Evolutionary conservation across 2,888 invertebrate species (phyloP).

Genomic region (Trissoscelio sp.): DNA sequence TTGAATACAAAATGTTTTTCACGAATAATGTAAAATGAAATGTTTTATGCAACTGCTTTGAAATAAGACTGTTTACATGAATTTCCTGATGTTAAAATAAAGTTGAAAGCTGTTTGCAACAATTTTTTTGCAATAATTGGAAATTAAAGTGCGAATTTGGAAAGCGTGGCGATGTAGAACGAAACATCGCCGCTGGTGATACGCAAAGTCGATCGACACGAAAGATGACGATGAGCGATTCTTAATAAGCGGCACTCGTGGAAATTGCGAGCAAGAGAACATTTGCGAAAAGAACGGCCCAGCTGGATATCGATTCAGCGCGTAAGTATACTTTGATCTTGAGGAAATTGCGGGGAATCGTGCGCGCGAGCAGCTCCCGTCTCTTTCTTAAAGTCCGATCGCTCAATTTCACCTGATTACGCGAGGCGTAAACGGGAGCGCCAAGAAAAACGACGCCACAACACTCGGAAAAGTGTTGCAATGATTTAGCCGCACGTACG

Average conservation of each 20-base stretch:
- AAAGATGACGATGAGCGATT: slow-evolving; percentile 16
- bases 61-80: too few relatives aligned
- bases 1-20: too few relatives aligned
- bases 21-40: too few relatives aligned
- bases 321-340: slow-evolving; percentile 40
- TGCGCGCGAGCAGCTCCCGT: neutral
- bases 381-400: slow-evolving; percentile 41
- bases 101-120: too few relatives aligned
- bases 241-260: slow-evolving; percentile 12
- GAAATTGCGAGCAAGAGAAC: slow-evolving; percentile 10
- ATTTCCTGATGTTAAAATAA: too few relatives aligned
- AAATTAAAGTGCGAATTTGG: slow-evolving; percentile 25
- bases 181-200: neutral
- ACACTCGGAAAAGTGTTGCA: slow-evolving; percentile 26
- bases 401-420: slow-evolving; percentile 62
- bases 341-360: slow-evolving; percentile 33
- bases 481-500: slow-evolving; percentile 22
- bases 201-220: slow-evolving; percentile 14
- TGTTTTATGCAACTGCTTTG: too few relatives aligned
- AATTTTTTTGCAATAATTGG: too few relatives aligned
- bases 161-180: slow-evolving; percentile 28
- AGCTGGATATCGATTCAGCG: slow-evolving; percentile 18
- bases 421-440: slow-evolving; percentile 23
- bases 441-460: slow-evolving; percentile 3
- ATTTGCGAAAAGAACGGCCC: neutral